Base-by-base conservation (phyloP, 2,797 vertebrate genomes). In the Hoplostethus atlanticus region DNA sequence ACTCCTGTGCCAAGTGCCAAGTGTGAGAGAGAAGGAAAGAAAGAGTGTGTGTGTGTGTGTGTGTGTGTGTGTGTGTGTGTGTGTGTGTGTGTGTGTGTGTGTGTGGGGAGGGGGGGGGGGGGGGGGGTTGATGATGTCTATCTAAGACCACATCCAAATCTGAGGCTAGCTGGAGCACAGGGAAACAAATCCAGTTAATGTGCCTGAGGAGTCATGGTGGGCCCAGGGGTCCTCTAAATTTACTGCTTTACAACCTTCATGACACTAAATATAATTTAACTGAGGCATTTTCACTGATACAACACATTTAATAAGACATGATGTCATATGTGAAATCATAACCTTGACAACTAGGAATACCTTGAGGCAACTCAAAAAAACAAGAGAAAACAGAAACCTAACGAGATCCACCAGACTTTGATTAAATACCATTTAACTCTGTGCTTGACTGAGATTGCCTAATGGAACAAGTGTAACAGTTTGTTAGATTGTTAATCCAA, bases 161-260 rank as follows among this genome's bases (percentile, higher is more conserved):
- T 31, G 56, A 60, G 48, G 21, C 21, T 28, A 51, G 54, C 31
- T 30, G 9, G 30, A 69, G 25, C 63, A 71, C 54, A 16, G 66
- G 68, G 54, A 65, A 60, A 54, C 21, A 44, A 2, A 31, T 74
- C 7, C 11, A 12, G 9, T 51, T 50, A 53, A 74, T 63, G 16
- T 71, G 3, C n/a, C 52, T 25, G 61, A 56, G 34, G 13, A 62
- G 61, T 63, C n/a, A 42, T 76, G 79, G 76, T 51, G 64, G 47
- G 51, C 69, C 34, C 73, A 79, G 73, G 51, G 79, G 83, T 68
- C 51, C 52, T 38, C 15, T 69, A 69, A 80, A 80, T 44, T 61
- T 34, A 5, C 34, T 34, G 6, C 34, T 34, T 9, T 34, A 44
- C 12, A 17, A 2, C 60, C 48, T 34, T 6, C 34, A 34, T 34